These are phyloP conservation scores for Nyctalus aviator DNA, from an alignment of 2,797 vertebrate genomes.

Conservation along the genomic window DNA sequence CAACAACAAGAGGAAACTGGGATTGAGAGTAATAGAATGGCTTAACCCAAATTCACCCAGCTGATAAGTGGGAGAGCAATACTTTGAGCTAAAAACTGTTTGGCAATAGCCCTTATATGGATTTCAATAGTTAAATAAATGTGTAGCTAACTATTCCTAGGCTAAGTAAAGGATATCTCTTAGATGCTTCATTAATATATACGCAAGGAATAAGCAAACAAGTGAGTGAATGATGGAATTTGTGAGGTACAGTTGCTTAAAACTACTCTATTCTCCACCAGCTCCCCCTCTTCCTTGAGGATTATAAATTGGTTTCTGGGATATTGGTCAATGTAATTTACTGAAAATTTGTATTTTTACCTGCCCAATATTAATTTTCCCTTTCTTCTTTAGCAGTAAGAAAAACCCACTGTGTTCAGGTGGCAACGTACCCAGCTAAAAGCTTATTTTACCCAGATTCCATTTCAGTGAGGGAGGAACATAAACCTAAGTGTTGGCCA, in stretches of 20 bases:
- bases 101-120: not conserved
- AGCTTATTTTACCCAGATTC: not conserved
- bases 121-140: constrained; percentile 24
- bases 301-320: not conserved
- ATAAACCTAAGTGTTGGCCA: not conserved
- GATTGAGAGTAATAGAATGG: not conserved
- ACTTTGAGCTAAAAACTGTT: not conserved
- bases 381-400: not conserved
- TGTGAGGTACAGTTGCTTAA: not conserved
- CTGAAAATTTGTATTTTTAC: constrained; percentile 13
- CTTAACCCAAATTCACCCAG: not conserved
- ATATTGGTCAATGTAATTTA: not conserved
- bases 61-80: not conserved
- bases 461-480: not conserved
- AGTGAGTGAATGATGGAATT: not conserved
- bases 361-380: not conserved
- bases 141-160: not conserved
- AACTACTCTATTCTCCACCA: not conserved
- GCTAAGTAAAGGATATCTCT: not conserved
- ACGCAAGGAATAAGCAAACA: not conserved
- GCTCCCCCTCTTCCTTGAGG: not conserved
- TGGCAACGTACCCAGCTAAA: not conserved
- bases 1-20: not conserved
- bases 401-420: not conserved
- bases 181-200: not conserved